Conservation (phyloP, 2,888 invertebrate genomes). For the Apamea anceps region DNA sequence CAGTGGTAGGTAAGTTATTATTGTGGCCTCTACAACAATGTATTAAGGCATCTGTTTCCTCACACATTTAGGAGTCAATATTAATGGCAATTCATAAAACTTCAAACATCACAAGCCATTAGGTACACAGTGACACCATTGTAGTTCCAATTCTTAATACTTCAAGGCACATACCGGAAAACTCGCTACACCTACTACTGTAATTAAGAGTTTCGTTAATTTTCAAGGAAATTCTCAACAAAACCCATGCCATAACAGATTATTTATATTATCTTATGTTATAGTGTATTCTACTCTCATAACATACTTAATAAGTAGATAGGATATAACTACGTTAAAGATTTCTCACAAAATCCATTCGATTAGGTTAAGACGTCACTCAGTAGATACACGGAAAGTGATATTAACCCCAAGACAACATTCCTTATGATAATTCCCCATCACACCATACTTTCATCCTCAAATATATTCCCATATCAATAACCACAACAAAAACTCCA, state of each 20-base stretch:
- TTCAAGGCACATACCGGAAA: neutral
- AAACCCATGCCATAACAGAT: neutral
- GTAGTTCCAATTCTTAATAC: no score
- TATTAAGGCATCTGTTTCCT: neutral
- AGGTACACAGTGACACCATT: neutral
- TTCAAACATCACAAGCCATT: neutral
- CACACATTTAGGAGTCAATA: neutral
- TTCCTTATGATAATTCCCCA: constrained; percentile 5
- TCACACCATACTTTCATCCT: constrained; percentile 1
- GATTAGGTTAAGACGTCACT: no score
- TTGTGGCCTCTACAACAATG: neutral
- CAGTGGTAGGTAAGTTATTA: neutral
- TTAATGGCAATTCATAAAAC: neutral
- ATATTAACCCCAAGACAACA: constrained; percentile 1
- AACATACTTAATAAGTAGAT: neutral
- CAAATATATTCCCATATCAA: constrained; percentile 57
- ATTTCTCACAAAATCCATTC: neutral
- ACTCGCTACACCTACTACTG: neutral
- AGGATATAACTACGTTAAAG: neutral
- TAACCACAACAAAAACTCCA: constrained; percentile 65
- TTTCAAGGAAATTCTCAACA: neutral
- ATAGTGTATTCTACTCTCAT: neutral
- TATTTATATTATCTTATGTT: no score
- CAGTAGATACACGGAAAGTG: constrained; percentile 7
- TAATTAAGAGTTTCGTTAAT: neutral